Conservation (phyloP, 2,113 vertebrate genomes). For the Accipiter virgatus region DNA sequence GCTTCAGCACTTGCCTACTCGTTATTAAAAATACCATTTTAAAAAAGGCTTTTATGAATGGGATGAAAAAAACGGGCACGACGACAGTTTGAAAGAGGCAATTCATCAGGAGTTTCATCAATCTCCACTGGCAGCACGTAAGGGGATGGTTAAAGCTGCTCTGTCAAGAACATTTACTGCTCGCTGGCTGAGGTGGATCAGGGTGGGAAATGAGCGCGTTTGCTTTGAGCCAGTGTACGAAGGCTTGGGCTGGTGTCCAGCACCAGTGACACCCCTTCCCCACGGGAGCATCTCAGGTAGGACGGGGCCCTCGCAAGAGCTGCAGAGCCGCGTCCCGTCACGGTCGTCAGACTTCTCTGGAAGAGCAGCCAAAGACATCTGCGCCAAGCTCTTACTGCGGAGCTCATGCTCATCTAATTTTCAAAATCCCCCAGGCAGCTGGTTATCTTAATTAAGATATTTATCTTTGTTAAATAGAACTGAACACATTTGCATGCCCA, state of each 20-base stretch:
- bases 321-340: not conserved
- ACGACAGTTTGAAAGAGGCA: not conserved
- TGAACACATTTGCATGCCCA: rapidly evolving
- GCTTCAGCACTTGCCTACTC: not conserved
- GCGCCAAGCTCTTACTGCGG: not conserved
- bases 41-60: not conserved
- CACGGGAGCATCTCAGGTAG: rapidly evolving
- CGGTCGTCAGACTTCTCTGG: not conserved
- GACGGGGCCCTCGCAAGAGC: not conserved
- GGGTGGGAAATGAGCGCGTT: rapidly evolving
- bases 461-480: not conserved
- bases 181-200: not conserved
- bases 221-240: rapidly evolving
- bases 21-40: not conserved
- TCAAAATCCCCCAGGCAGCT: not conserved
- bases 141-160: not conserved
- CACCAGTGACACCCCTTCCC: rapidly evolving
- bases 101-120: not conserved
- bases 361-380: not conserved
- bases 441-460: not conserved
- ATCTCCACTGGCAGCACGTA: not conserved
- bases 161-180: not conserved
- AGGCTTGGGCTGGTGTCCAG: not conserved
- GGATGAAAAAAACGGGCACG: not conserved
- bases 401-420: not conserved